Conservation (phyloP, 1,140 invertebrate species). For the Teleogryllus occipitalis region DNA sequence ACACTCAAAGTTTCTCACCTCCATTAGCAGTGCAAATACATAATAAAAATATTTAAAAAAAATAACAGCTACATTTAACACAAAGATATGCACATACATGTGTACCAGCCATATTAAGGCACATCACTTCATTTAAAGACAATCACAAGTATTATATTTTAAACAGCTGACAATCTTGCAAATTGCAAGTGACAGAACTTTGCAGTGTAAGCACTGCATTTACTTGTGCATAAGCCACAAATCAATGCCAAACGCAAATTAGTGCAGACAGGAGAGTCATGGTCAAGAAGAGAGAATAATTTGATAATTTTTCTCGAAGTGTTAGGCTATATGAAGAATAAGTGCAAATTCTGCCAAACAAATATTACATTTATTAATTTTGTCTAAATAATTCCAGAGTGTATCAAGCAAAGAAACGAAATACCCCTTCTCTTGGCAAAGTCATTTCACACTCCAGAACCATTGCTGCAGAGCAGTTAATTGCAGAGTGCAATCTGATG, state of each 20-base stretch:
- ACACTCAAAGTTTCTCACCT: neutral
- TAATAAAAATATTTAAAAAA: neutral
- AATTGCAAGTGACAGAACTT: neutral
- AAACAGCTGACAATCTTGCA: neutral
- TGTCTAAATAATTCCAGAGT: no score
- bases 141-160: neutral
- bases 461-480: neutral
- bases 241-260: neutral
- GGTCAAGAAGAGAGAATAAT: no score
- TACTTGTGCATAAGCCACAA: slow-evolving; percentile 1
- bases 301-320: no score
- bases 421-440: no score
- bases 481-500: neutral
- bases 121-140: neutral
- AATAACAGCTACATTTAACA: neutral
- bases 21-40: no score
- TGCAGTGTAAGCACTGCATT: neutral
- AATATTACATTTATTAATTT: no score
- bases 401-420: no score
- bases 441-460: neutral
- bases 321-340: no score
- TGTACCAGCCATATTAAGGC: neutral
- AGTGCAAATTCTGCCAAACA: no score
- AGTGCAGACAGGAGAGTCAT: no score
- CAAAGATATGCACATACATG: neutral